These are phyloP conservation scores for Odontomyia ornata DNA, from an alignment of 2,888 invertebrate genomes.

Conservation along the genomic window DNA sequence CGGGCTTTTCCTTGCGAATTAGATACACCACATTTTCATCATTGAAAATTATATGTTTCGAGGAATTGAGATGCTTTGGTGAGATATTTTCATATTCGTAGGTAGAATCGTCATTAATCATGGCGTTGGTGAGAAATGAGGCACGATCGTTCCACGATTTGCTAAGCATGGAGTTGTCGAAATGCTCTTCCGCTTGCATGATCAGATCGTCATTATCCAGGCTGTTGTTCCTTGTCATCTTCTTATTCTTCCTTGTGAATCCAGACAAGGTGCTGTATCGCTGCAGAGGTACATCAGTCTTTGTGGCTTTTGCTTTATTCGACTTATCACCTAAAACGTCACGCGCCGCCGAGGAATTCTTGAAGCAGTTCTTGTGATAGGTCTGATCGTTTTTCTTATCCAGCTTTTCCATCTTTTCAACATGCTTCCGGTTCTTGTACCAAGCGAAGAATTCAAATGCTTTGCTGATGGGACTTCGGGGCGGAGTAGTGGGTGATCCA, in stretches of 20 bases:
- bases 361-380: slow-evolving; percentile 55
- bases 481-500: slow-evolving; percentile 45
- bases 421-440: slow-evolving; percentile 54
- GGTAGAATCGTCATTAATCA: slow-evolving; percentile 54
- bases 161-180: slow-evolving; percentile 17
- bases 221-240: slow-evolving; percentile 57
- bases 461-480: slow-evolving; percentile 61
- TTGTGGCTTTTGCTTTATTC: slow-evolving; percentile 50
- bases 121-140: slow-evolving; percentile 57
- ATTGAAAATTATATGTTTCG: slow-evolving; percentile 62
- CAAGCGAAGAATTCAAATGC: slow-evolving; percentile 63
- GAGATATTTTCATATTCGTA: slow-evolving; percentile 37
- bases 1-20: slow-evolving; percentile 62
- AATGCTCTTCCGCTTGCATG: slow-evolving; percentile 57
- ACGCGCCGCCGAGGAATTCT: slow-evolving; percentile 59
- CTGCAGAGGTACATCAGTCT: slow-evolving; percentile 37
- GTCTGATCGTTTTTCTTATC: slow-evolving; percentile 8
- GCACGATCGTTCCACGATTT: slow-evolving; percentile 37
- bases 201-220: slow-evolving; percentile 62
- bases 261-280: slow-evolving; percentile 51
- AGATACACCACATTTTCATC: slow-evolving; percentile 63
- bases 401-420: slow-evolving; percentile 46
- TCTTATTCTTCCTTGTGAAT: background rate
- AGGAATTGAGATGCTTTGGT: slow-evolving; percentile 43
- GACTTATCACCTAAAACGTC: slow-evolving; percentile 60